A percentile compares a stretch with the other conserved stretches of the same genome.
phyloP scores from a whole-genome alignment of 2,113 vertebrate genomes.

The Hippocampus mohnikei region DNA sequence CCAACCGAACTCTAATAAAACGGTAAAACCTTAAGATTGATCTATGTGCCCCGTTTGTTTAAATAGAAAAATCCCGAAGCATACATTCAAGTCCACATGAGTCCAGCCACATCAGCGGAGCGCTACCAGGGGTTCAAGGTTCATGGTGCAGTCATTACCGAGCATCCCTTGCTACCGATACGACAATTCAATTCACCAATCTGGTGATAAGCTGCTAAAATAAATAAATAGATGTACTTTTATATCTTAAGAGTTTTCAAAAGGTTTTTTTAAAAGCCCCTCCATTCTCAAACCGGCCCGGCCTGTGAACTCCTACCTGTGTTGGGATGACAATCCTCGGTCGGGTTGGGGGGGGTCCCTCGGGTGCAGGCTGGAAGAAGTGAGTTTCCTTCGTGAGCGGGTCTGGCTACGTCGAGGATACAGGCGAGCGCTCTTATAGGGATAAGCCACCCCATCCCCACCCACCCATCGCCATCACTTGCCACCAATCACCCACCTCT shows the following conservation, averaged over 20 bases:
- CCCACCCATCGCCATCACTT: neutral
- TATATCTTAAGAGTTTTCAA: no score
- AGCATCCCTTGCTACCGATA: neutral
- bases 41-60: neutral
- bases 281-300: neutral
- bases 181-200: no score
- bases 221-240: no score
- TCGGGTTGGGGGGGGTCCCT: neutral
- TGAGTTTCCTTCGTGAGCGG: neutral
- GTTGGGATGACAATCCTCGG: constrained; percentile 1
- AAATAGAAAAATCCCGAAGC: neutral
- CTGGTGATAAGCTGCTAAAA: neutral
- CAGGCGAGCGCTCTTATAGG: neutral
- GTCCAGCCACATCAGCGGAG: neutral
- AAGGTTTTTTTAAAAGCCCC: neutral
- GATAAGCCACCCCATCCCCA: neutral
- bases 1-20: neutral
- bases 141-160: neutral
- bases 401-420: neutral
- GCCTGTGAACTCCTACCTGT: neutral
- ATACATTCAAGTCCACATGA: neutral
- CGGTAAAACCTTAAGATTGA: neutral
- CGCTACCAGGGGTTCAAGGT: neutral
- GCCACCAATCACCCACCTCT: constrained; percentile 6
- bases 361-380: neutral